Percentiles rank a stretch among this genome's conserved stretches.
Evolutionary conservation across 2,797 vertebrate genomes (phyloP).

Genomic region (Loriculus beryllinus): DNA sequence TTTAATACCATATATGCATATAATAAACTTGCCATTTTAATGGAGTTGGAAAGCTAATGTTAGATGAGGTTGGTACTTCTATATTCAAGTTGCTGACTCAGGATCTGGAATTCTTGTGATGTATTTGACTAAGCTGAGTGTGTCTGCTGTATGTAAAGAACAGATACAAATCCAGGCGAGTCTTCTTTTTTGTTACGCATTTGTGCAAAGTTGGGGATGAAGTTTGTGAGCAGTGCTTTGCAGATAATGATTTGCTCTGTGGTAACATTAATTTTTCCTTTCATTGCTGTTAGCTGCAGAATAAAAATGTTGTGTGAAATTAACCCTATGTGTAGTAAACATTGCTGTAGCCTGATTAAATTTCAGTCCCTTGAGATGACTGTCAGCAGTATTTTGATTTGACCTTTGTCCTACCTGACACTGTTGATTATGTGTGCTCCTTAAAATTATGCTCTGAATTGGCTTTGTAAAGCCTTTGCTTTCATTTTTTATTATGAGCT

Average conservation of each 20-base stretch:
- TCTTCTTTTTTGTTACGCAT: background rate
- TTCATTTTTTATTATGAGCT: background rate
- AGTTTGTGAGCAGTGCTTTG: background rate
- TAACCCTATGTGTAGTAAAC: background rate
- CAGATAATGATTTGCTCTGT: background rate
- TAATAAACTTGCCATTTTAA: background rate
- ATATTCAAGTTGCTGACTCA: background rate
- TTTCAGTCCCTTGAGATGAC: conserved; percentile 6
- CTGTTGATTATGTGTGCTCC: background rate
- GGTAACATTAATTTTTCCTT: background rate
- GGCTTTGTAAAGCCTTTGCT: conserved; percentile 20
- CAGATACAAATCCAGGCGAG: background rate
- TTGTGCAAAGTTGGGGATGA: background rate
- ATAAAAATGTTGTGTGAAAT: background rate
- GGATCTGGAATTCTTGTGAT: background rate
- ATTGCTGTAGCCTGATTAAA: conserved; percentile 1
- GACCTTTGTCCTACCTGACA: background rate
- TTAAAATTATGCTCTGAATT: conserved; percentile 8
- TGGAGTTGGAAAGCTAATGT: background rate
- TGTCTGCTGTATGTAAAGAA: background rate
- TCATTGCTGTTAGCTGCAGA: background rate
- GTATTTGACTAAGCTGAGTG: background rate
- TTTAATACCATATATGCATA: background rate
- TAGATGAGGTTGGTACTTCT: background rate
- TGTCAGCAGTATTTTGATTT: background rate